Percentiles rank a stretch among this genome's conserved stretches.
Evolutionary conservation across 2,113 vertebrate species (phyloP).

Genomic region (Pangasianodon gigas): DNA sequence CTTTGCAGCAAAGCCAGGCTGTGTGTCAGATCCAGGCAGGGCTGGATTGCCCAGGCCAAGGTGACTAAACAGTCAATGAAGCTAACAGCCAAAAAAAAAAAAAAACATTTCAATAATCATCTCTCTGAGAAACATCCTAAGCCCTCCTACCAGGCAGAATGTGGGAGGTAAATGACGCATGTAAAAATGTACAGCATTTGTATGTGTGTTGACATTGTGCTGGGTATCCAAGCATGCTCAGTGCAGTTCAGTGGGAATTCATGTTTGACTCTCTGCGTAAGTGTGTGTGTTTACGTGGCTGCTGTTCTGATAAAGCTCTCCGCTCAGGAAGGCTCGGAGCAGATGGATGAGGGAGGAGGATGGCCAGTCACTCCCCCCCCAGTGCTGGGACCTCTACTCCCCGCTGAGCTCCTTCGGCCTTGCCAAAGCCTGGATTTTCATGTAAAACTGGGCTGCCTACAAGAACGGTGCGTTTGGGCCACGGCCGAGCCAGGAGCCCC

Average conservation of each 20-base stretch:
- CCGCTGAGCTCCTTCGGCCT: conserved; percentile 38
- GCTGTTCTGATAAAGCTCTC: conserved; percentile 34
- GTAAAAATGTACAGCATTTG: not conserved
- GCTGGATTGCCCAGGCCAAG: conserved; percentile 17
- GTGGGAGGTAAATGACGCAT: conserved; percentile 18
- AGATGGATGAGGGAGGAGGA: conserved; percentile 52
- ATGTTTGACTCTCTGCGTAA: not conserved
- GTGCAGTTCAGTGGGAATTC: not conserved
- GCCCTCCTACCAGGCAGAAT: not conserved
- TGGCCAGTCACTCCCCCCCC: conserved; percentile 18
- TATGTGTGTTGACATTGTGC: not conserved
- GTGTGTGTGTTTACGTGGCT: conserved; percentile 24
- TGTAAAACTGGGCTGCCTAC: conserved; percentile 57
- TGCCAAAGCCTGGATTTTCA: conserved; percentile 59
- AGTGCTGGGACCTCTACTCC: conserved; percentile 24
- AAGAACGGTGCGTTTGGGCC: conserved; percentile 51
- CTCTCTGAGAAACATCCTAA: not conserved
- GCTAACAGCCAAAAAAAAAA: not conserved
- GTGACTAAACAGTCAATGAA: conserved; percentile 47
- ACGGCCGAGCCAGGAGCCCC: conserved; percentile 46
- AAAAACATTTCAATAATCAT: not conserved
- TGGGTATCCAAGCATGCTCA: not conserved
- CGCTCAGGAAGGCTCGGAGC: conserved; percentile 36
- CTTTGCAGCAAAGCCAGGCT: conserved; percentile 39
- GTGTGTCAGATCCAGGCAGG: conserved; percentile 2